Conservation (phyloP, 2,888 invertebrate species). For the Pseudococcus longispinus region DNA sequence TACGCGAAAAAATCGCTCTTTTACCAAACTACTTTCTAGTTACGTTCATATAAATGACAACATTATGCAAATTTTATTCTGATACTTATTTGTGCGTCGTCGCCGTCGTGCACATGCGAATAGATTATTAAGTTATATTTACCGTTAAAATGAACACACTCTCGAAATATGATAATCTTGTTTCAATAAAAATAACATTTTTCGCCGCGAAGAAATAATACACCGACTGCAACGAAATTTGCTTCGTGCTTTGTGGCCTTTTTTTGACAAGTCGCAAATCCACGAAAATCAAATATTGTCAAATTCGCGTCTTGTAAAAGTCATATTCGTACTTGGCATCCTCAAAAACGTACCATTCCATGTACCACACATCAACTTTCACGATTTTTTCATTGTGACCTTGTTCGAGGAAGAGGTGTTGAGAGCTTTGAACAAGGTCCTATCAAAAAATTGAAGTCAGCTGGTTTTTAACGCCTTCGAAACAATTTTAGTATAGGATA, state of each 20-base stretch:
- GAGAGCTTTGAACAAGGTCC: too few species aligned
- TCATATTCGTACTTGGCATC: too few species aligned
- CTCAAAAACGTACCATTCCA: too few species aligned
- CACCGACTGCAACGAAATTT: not conserved
- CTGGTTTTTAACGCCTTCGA: too few species aligned
- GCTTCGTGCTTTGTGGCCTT: not conserved
- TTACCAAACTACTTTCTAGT: not conserved
- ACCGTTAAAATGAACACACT: slow-evolving; percentile 22
- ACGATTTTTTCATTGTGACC: too few species aligned
- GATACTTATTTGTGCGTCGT: slow-evolving; percentile 38
- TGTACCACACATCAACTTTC: too few species aligned
- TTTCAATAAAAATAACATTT: slow-evolving; percentile 32
- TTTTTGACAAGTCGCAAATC: not conserved
- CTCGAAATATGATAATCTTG: slow-evolving; percentile 21
- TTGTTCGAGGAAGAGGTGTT: too few species aligned
- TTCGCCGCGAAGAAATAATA: not conserved
- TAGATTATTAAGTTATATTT: slow-evolving; percentile 35
- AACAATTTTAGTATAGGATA: too few species aligned
- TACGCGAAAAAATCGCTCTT: not conserved
- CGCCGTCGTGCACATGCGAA: not conserved
- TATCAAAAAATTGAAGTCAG: too few species aligned
- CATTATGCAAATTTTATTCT: slow-evolving; percentile 40
- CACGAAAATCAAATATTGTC: too few species aligned
- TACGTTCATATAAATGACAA: slow-evolving; percentile 40
- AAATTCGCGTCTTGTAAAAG: too few species aligned